Conservation (phyloP, 2,797 vertebrate species). For the Melanogrammus aeglefinus region DNA sequence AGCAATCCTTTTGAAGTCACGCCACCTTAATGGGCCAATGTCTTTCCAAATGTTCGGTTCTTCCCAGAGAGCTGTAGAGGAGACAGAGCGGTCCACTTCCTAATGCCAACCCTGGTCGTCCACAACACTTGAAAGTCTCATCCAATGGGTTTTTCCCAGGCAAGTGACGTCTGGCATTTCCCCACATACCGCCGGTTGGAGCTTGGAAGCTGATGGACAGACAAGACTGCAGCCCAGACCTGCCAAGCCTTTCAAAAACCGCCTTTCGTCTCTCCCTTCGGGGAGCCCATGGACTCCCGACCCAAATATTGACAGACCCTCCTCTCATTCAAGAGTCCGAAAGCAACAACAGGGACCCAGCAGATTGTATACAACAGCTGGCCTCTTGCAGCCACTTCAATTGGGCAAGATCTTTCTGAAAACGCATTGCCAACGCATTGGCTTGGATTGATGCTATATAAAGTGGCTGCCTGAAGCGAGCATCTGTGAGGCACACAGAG, state of each 20-base stretch:
- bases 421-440: not conserved
- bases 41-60: not conserved
- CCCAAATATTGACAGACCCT: not conserved
- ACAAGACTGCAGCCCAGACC: not conserved
- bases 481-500: slow-evolving; percentile 4
- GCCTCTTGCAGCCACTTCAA: not conserved
- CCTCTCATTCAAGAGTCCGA: not conserved
- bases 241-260: not conserved
- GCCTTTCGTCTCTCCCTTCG: not conserved
- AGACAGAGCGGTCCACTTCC: not conserved
- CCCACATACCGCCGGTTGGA: not conserved
- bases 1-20: not conserved
- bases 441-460: not conserved
- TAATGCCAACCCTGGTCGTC: not conserved
- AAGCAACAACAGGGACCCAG: slow-evolving; percentile 1
- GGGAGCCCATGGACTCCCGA: not conserved
- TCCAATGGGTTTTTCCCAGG: not conserved
- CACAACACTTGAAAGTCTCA: not conserved
- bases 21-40: too few relatives aligned
- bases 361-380: slow-evolving; percentile 2
- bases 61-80: not conserved
- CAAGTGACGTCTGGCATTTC: not conserved
- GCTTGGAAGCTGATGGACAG: not conserved
- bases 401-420: not conserved
- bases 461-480: not conserved